These are phyloP conservation scores for Microcebus ravelobensis DNA, from an alignment of 2,113 vertebrate genomes.

Conservation along the genomic window DNA sequence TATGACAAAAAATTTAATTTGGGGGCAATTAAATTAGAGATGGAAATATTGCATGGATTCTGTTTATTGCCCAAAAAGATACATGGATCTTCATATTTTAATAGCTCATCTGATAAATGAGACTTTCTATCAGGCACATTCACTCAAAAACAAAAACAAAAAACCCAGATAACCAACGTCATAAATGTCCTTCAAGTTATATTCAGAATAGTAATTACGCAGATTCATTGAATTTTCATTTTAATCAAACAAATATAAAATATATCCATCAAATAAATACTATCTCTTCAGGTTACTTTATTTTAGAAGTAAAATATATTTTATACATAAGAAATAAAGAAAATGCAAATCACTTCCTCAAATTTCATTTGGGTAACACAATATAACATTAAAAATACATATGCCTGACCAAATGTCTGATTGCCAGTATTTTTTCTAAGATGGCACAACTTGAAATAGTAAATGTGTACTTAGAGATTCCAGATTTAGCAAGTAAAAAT, in stretches of 20 bases:
- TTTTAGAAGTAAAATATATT: background rate
- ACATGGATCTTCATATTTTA: background rate
- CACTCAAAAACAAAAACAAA: background rate
- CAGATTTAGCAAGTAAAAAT: background rate
- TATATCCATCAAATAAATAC: background rate
- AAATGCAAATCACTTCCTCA: background rate
- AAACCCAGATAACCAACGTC: background rate
- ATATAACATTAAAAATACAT: background rate
- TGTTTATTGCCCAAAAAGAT: background rate
- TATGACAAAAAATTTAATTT: background rate
- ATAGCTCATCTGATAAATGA: background rate
- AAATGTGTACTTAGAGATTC: background rate
- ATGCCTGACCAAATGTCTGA: background rate
- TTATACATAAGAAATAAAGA: background rate
- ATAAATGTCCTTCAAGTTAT: background rate
- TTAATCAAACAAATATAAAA: background rate
- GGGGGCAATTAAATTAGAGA: background rate
- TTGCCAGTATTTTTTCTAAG: background rate
- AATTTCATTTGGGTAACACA: background rate
- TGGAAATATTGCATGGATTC: background rate
- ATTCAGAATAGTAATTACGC: background rate
- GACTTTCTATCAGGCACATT: background rate
- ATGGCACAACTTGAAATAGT: background rate
- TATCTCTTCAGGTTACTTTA: background rate
- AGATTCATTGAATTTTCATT: background rate